Conservation (phyloP, 2,113 vertebrate genomes). For the Odocoileus virginianus region DNA sequence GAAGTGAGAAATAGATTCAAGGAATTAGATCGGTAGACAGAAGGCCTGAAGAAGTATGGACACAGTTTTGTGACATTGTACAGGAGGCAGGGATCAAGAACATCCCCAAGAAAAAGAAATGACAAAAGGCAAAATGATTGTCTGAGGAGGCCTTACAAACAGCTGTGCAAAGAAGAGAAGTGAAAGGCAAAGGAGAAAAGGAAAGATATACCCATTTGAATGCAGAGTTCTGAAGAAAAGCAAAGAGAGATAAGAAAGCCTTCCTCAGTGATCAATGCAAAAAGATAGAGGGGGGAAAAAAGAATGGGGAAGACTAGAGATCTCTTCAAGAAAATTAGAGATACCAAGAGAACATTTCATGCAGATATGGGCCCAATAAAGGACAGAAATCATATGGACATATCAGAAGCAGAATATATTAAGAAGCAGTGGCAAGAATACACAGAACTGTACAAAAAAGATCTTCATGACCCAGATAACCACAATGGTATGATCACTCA, state of each 20-base stretch:
- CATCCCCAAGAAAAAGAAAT: not conserved
- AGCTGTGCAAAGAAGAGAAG: not conserved
- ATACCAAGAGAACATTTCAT: not conserved
- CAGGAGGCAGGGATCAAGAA: not conserved
- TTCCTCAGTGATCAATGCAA: not conserved
- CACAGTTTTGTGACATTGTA: not conserved
- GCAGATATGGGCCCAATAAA: not conserved
- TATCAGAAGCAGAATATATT: not conserved
- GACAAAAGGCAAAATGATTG: not conserved
- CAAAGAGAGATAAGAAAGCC: not conserved
- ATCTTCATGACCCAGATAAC: not conserved
- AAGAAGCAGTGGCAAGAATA: not conserved
- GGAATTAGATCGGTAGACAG: not conserved
- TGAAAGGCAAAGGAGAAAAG: not conserved
- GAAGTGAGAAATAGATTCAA: not conserved
- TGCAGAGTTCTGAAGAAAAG: not conserved
- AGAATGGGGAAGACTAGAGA: not conserved
- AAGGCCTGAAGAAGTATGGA: not conserved
- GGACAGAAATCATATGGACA: not conserved
- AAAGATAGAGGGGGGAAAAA: rapidly evolving
- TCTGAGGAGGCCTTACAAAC: not conserved
- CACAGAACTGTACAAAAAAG: not conserved
- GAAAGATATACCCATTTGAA: not conserved
- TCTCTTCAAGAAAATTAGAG: not conserved
- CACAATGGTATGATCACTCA: not conserved